Base-by-base conservation (phyloP, 2,888 invertebrate species). In the Bellardia bayeri region DNA sequence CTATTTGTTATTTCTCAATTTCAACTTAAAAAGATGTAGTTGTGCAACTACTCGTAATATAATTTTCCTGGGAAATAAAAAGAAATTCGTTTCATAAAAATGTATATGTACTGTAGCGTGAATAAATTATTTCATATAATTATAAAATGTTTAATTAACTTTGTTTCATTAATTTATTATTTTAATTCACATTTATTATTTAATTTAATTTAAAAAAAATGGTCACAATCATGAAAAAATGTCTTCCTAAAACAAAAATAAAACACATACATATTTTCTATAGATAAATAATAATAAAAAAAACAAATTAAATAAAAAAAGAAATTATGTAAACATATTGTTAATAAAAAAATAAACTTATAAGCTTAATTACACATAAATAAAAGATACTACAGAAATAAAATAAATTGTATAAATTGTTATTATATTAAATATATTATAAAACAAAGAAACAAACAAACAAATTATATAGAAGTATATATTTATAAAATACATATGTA, bases 191-290 rank as follows among this genome's bases (percentile, higher is more conserved):
- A 11, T 13, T 66, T 56, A 16, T 37, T 30, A 33, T 7, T 7
- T 51, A 66, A 16, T 54, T 76, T 49, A 45, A 23, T 40, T 58
- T 23, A 1, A 6, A 42, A 89, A 84, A 90, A 88, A 90, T 91
- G 91, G 90, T 91, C 91, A 91, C 91, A 91, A 91, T 91, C 91
- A 91, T 91, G 91, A 90, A 91, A 91, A 81, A 90, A 91, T 89
- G 90, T 91, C 90, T 91, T 90, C 91, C 91, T 91, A 89, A 90
- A 51, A 88, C 72, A 89, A 82, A 86, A 83, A 74, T 64, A 61
- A 16, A 11, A 66, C 13, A 72, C 30, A 87, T 49, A 86, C 51
- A 86, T 42, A 85, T 86, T 72, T 51, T 51, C 68, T 78, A 78
- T 76, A 72, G 11, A 66, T 58, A 58, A 63, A 63, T 16, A 30